Conservation (phyloP, 2,113 vertebrate species). For the Dolichotis patagonum region DNA sequence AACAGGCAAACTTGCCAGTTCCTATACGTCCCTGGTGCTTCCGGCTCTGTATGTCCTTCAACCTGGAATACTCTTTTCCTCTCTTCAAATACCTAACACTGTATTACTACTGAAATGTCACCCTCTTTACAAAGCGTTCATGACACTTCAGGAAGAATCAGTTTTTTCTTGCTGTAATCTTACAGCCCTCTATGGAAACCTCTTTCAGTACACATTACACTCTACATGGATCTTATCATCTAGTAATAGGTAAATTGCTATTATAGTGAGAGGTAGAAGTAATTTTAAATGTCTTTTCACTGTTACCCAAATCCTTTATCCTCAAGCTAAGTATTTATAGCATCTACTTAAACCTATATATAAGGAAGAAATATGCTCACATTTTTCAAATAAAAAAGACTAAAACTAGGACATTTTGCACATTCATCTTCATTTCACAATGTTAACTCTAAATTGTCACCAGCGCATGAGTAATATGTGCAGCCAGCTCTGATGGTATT, state of each 20-base stretch:
- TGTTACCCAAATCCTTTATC: neutral
- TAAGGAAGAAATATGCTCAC: neutral
- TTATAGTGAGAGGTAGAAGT: neutral
- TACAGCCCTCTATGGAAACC: neutral
- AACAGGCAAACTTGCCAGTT: neutral
- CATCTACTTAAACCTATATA: constrained; percentile 9
- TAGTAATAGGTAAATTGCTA: neutral
- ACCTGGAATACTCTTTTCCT: neutral
- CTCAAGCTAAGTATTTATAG: constrained; percentile 17
- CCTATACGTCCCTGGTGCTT: neutral
- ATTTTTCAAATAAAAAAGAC: constrained; percentile 63
- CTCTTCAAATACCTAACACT: neutral
- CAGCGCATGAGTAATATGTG: constrained; percentile 56
- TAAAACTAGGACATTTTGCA: constrained; percentile 28
- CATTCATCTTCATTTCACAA: constrained; percentile 70
- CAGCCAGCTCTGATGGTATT: constrained; percentile 66
- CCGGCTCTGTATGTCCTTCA: neutral
- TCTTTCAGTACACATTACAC: neutral
- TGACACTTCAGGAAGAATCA: neutral
- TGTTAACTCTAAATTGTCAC: constrained; percentile 74
- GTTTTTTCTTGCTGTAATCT: neutral
- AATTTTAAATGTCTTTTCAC: constrained; percentile 15
- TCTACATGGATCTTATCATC: neutral
- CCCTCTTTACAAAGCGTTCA: neutral
- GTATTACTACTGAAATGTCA: neutral